phyloP scores from a whole-genome alignment of 1,140 invertebrate species.

The Drosophila sturtevanti region DNA sequence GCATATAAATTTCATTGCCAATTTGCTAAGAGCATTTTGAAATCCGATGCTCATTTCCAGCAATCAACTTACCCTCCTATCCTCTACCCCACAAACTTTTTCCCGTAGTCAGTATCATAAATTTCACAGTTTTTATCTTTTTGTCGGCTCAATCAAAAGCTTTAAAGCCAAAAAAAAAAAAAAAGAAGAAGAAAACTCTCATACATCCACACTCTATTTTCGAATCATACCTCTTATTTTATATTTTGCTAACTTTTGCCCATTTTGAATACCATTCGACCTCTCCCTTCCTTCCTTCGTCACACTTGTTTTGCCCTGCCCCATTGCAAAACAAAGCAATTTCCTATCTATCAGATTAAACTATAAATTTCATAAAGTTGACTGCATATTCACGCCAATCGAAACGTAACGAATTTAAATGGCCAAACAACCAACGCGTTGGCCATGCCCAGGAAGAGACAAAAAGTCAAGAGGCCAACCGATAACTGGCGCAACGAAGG shows the following conservation, averaged over 20 bases:
- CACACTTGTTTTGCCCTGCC: slow-evolving; percentile 8
- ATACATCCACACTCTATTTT: slow-evolving; percentile 8
- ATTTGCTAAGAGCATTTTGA: not conserved
- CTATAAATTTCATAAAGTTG: slow-evolving; percentile 80
- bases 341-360: slow-evolving; percentile 81
- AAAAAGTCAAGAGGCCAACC: slow-evolving; percentile 64
- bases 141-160: slow-evolving; percentile 51
- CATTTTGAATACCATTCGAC: not conserved
- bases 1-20: not conserved
- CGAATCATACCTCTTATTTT: slow-evolving; percentile 20
- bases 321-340: slow-evolving; percentile 70
- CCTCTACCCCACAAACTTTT: not conserved
- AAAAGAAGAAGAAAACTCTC: not conserved
- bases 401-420: slow-evolving; percentile 81
- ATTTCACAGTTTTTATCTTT: slow-evolving; percentile 57
- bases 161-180: slow-evolving; percentile 47
- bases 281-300: not conserved
- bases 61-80: not conserved
- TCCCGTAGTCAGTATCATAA: slow-evolving; percentile 37
- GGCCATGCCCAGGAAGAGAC: slow-evolving; percentile 18
- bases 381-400: slow-evolving; percentile 80
- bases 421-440: slow-evolving; percentile 66
- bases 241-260: slow-evolving; percentile 40
- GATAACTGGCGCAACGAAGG: slow-evolving; percentile 4
- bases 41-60: not conserved